Conservation (phyloP, 2,888 invertebrate species). For the Ypsolopha sequella region DNA sequence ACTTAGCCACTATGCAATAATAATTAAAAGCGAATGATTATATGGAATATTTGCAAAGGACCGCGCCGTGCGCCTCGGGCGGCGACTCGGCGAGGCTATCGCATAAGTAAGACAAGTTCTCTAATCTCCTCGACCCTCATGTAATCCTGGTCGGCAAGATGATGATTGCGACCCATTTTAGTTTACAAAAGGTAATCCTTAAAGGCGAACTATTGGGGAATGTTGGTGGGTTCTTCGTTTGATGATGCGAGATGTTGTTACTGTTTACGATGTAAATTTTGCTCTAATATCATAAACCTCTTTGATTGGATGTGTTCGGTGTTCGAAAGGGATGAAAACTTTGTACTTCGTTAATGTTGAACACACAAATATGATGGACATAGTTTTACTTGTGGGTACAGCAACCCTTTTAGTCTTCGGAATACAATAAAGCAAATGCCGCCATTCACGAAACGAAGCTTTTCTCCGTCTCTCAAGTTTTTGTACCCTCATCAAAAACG, state of each 20-base stretch:
- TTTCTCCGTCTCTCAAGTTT: not conserved
- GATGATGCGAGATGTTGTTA: slow-evolving; percentile 23
- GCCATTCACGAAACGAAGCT: not conserved
- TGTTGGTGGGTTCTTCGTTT: slow-evolving; percentile 30
- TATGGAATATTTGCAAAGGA: slow-evolving; percentile 66
- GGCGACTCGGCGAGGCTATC: slow-evolving; percentile 33
- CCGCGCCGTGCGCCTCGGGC: slow-evolving; percentile 46
- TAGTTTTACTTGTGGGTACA: not conserved
- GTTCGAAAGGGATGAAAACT: slow-evolving; percentile 41
- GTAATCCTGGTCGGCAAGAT: slow-evolving; percentile 61
- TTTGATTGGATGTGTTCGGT: slow-evolving; percentile 55
- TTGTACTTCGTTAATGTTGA: slow-evolving; percentile 6
- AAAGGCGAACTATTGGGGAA: slow-evolving; percentile 58
- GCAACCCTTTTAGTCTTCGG: not conserved
- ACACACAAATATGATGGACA: not conserved
- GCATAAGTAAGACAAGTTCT: slow-evolving; percentile 21
- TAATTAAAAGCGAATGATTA: slow-evolving; percentile 70
- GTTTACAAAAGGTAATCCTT: slow-evolving; percentile 71
- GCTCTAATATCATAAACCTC: slow-evolving; percentile 65
- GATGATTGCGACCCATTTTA: slow-evolving; percentile 67
- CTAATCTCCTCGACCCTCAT: slow-evolving; percentile 37
- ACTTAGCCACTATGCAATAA: slow-evolving; percentile 61
- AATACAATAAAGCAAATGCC: not conserved
- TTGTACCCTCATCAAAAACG: slow-evolving; percentile 22
- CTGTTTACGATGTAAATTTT: slow-evolving; percentile 69